Percentiles rank a stretch among this genome's conserved stretches.
Evolutionary conservation across 1,140 invertebrate genomes (phyloP).

Genomic region (Bradysia coprophila): DNA sequence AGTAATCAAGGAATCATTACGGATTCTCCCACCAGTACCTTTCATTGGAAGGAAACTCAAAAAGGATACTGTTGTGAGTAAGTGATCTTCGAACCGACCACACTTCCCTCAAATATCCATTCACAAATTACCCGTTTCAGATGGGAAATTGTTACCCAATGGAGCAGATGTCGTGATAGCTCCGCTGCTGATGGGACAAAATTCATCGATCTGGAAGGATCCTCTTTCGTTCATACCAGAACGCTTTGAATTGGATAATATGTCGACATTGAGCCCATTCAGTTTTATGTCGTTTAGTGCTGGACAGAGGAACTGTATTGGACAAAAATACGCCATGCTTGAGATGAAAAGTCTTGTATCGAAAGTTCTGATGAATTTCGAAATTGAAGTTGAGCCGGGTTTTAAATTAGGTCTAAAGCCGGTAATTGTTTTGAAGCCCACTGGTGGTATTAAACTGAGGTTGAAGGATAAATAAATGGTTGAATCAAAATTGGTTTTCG

Average conservation of each 20-base stretch:
- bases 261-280: constrained; percentile 22
- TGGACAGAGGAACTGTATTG: constrained; percentile 19
- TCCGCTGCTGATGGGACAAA: constrained; percentile 27
- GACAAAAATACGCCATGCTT: constrained; percentile 28
- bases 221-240: constrained; percentile 41
- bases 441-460: too few species aligned
- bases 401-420: too few species aligned
- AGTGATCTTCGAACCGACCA: too few species aligned
- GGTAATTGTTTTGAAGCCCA: too few species aligned
- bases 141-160: constrained; percentile 20
- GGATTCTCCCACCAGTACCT: constrained; percentile 48
- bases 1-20: constrained; percentile 38
- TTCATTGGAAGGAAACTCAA: constrained; percentile 41
- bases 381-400: too few species aligned
- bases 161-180: constrained; percentile 21
- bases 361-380: constrained; percentile 34
- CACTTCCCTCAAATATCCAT: too few species aligned
- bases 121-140: constrained; percentile 2
- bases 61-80: too few species aligned
- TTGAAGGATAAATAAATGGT: too few species aligned
- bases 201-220: constrained; percentile 31
- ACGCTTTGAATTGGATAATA: constrained; percentile 27
- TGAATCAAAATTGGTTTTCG: too few species aligned
- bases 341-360: constrained; percentile 26
- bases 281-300: constrained; percentile 41